These are phyloP conservation scores for Phrynocephalus versicolor DNA, from an alignment of 2,113 vertebrate genomes.

Conservation along the genomic window DNA sequence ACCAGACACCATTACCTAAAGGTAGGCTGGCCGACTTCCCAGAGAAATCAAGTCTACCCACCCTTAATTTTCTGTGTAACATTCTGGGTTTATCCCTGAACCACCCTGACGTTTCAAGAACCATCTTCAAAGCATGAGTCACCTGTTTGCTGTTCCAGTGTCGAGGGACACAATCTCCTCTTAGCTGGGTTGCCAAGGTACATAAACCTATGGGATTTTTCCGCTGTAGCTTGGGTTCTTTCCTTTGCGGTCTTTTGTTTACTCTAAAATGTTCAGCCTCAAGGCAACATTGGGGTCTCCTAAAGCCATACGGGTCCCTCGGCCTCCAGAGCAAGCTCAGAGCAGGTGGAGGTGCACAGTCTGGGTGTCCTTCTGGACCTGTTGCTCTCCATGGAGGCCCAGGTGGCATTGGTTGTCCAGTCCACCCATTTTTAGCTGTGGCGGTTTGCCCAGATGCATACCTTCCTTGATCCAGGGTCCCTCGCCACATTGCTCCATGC, in stretches of 20 bases:
- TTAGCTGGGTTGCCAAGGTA: conserved; percentile 12
- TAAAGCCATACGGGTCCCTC: accelerated
- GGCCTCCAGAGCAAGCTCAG: neutral
- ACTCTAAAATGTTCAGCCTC: neutral
- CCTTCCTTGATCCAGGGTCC: too few species aligned
- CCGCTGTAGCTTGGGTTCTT: conserved; percentile 1
- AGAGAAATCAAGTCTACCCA: neutral
- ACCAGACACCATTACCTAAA: too few species aligned
- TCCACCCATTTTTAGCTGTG: too few species aligned
- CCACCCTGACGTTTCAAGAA: conserved; percentile 36
- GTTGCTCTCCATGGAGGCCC: too few species aligned
- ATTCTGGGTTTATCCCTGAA: neutral
- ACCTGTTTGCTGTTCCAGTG: conserved; percentile 13
- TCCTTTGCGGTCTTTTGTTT: conserved; percentile 10
- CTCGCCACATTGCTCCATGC: too few species aligned
- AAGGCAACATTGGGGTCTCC: neutral
- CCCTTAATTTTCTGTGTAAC: neutral
- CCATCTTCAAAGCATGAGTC: conserved; percentile 5
- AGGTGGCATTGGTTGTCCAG: too few species aligned
- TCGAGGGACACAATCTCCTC: conserved; percentile 2
- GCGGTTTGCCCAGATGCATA: too few species aligned
- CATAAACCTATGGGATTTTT: neutral
- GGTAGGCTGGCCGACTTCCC: too few species aligned
- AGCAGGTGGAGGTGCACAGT: too few species aligned
- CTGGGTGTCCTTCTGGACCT: too few species aligned